Evolutionary conservation across 2,797 vertebrate species (phyloP), one percentile per base, ranked within the genome.

Genomic region (Dendrocincla tyrannina): DNA sequence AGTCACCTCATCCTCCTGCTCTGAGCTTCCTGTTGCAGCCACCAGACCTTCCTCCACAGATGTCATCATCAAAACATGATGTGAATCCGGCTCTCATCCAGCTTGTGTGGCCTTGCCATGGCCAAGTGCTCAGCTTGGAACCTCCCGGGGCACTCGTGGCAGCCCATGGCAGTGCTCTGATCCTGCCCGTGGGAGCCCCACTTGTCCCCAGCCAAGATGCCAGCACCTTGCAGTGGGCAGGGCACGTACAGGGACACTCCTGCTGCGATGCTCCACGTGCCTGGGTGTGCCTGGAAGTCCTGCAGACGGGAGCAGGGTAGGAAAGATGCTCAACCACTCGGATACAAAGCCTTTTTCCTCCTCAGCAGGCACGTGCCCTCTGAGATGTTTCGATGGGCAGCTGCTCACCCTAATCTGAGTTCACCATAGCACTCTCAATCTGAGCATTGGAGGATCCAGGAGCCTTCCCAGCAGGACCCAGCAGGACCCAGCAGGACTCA

Each of bases 1-100:
- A 59, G 52, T 88, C 11, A 0, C 47, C 23, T 83, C 68, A 22
- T 74, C 73, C 27, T 85, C 35, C 18, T 0, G 1, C 25, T 59
- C 2, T 0, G 37, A 87, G 62, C 56, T 49, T 17, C 69, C 33
- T 28, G 11, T 60, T 55, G 44, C 28, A 60, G 55, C 59, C 52
- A 13, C 20, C 41, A 63, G 63, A 39, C 16, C 67, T 49, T 70
- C 49, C 8, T 70, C 62, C 6, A 56, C 25, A 62, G 66, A 25
- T 0, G 0, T 52, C 13, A 1, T 32, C 39, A 6, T 39, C 39
- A 3, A 24, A 23, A 30, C 8, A 2, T 0, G 0, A 19, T 1
- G 4, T 46, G 42, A 35, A 13, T 44, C 44, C 4, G 33, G 88
- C 27, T 91, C 46, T 84, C 4, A 0, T 72, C 53, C 84, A 47